Evolutionary conservation across 2,888 invertebrate genomes (phyloP), one percentile per base, ranked within the genome.

Genomic region (Geophilus truncorum): DNA sequence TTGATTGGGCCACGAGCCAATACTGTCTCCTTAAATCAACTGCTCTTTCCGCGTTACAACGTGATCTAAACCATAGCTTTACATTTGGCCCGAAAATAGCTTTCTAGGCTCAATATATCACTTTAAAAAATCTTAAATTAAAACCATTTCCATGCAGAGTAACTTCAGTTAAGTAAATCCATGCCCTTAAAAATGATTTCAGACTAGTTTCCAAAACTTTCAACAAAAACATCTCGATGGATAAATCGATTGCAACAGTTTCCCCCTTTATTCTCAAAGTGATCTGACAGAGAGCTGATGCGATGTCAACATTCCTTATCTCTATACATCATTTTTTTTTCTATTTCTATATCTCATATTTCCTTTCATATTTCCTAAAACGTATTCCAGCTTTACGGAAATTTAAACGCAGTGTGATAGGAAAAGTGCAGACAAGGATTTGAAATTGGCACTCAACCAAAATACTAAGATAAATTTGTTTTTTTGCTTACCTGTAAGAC

Each of bases 401-500:
- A 57, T 57, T 57, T 21, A 28, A 70, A 70, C 25, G 28, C 18
- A 45, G 15, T 10, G 23, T 15, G 28, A 70, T 70, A 12, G 70
- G 70, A 12, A 70, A 70, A 70, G 25, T 51, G 51, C 51, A 51
- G 51, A 51, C 70, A 70, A 28, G 70, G 25, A 23, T n/a, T 28
- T 70, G 10, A 70, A 28, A 70, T 70, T 70, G 70, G 70, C 70
- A 28, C 25, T 28, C 23, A 10, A 70, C 70, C 70, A 70, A 28
- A 10, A n/a, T 23, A 70, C 28, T 10, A n/a, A 28, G 28, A 70
- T 70, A 21, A 70, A 70, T 25, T 25, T n/a, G n/a, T n/a, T n/a
- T 51, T 51, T 70, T 15, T 70, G 70, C 77, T 36, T 77, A 77
- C 77, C 77, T 77, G 3, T 18, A 32, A 77, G 36, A 36, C 77